A percentile compares a stretch with the other conserved stretches of the same genome.
These are phyloP conservation scores for Drosophila quadrilineata DNA, from an alignment of 1,140 invertebrate species.

Conservation along the genomic window DNA sequence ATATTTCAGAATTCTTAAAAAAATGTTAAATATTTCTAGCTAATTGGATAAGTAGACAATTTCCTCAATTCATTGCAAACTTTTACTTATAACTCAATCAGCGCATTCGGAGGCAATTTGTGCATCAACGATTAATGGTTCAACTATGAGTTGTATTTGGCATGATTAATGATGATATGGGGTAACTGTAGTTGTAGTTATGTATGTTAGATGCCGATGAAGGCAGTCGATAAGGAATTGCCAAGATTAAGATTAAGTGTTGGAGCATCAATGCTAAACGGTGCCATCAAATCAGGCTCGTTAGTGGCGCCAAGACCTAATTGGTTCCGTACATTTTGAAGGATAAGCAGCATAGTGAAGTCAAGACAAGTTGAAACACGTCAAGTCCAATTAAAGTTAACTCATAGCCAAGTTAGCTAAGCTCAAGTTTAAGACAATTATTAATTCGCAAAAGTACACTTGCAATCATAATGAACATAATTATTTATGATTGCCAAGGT, in stretches of 20 bases:
- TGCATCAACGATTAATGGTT: too few relatives aligned
- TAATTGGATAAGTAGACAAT: too few relatives aligned
- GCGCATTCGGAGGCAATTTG: not conserved
- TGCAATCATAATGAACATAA: constrained; percentile 18
- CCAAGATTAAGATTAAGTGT: constrained; percentile 13
- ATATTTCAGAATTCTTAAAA: too few relatives aligned
- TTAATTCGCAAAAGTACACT: constrained; percentile 40
- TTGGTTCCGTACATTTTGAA: constrained; percentile 65
- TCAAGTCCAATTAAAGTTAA: too few relatives aligned
- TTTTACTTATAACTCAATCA: constrained; percentile 13
- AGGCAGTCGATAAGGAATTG: constrained; percentile 28
- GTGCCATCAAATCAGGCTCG: constrained; percentile 40
- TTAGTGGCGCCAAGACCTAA: constrained; percentile 57
- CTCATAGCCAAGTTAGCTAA: not conserved
- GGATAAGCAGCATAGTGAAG: too few relatives aligned
- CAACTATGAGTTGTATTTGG: constrained; percentile 10
- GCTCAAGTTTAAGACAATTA: constrained; percentile 6
- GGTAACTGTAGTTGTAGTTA: too few relatives aligned
- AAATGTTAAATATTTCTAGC: too few relatives aligned
- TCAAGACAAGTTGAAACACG: not conserved
- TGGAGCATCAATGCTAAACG: constrained; percentile 45
- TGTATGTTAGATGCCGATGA: too few relatives aligned
- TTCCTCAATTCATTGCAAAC: too few relatives aligned
- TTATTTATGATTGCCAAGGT: constrained; percentile 22
- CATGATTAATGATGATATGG: constrained; percentile 71